Base-by-base conservation (phyloP, 2,113 vertebrate genomes). In the Limnothrissa miodon region DNA sequence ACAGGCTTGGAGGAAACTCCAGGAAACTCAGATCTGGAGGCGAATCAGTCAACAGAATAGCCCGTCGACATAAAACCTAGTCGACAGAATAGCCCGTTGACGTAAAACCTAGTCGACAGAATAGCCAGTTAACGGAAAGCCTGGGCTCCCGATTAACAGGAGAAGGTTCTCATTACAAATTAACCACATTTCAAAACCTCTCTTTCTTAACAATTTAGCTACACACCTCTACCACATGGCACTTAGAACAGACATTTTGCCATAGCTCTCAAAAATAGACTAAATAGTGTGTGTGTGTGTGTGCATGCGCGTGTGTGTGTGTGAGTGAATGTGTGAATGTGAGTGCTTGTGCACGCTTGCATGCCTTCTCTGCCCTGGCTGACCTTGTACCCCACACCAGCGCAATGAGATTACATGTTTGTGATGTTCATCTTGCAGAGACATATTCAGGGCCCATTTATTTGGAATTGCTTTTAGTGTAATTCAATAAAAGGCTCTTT, bases 381-480 rank as follows among this genome's bases (percentile, higher is more conserved):
- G 66, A 74, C 66, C 66, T 74, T 74, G 66, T 29, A 74, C 66
- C 66, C 33, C 66, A 74, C 66, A 74, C 86, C 89, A 42, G 59
- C 91, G 90, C 92, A 93, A 94, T 95, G 93, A 93, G 92, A 95
- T 94, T 93, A 94, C 78, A 87, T 87, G 89, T 86, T 87, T 87
- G 90, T 89, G 79, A 91, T 90, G 90, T 78, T 90, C 89, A 89
- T 91, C 94, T 93, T 90, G 85, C 89, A 89, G 91, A 93, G 93
- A 92, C 91, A 92, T 90, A 95, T 93, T 91, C 92, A 90, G 93
- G 93, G 90, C 91, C 94, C 94, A 95, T 95, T 95, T 93, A 93
- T 93, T 94, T 92, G 92, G 92, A 92, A 94, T 93, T 94, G 94
- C 93, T 95, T 95, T 95, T 94, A 94, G 94, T 93, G 90, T 94